These are phyloP conservation scores for Sus scrofa DNA, from an alignment of 2,113 vertebrate species.

Conservation along the genomic window T2T-Sscrofa CM000829.6:28809001-28809500, in stretches of 20 bases:
- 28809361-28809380: background rate
- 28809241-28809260: background rate
- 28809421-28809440: slow-evolving; percentile 27
- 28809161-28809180: background rate
- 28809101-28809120: background rate
- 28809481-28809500: slow-evolving; percentile 37
- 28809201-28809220: background rate
- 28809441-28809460: slow-evolving; percentile 16
- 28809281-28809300: background rate
- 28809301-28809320: background rate
- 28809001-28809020: slow-evolving; percentile 9
- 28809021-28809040: background rate
- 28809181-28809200: background rate
- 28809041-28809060: background rate
- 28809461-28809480: background rate
- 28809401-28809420: background rate
- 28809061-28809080: background rate
- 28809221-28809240: background rate
- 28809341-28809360: background rate
- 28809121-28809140: background rate
- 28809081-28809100: background rate
- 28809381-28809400: background rate
- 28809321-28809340: background rate
- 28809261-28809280: background rate
- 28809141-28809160: background rate